Base-by-base conservation (phyloP, 2,888 invertebrate genomes). In the Nyleta sp. region DNA sequence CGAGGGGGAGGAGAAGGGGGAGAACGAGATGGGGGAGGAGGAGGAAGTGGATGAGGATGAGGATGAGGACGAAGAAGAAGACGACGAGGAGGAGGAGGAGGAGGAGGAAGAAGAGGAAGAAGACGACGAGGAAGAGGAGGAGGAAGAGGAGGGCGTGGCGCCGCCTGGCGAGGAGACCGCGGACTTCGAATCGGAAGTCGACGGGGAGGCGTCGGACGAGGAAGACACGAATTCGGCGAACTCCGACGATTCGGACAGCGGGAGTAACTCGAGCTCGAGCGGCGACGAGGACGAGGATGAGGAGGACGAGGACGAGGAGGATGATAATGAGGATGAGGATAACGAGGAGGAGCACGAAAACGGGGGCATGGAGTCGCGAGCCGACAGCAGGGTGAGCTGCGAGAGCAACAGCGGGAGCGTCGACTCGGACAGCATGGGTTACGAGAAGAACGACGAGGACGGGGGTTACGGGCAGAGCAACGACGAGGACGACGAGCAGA, bases 391-490 rank as follows among this genome's bases (percentile, higher is more conserved):
- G n/a, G 70, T 15, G 2, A 83, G 82, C 44, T 85, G 84, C 24
- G 83, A 83, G 20, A 84, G 86, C 7, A 88, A 88, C 0, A 86
- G 81, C 8, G 86, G 84, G 11, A 84, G 84, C 15, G 81, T 83
- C 1, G 84, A 86, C 3, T 77, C 84, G 10, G 80, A 83, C 6
- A 71, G 48, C 64, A 64, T 31, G 52, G 81, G 70, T 5, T 72
- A 46, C 33, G 68, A 18, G 2, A 70, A 83, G 7, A 71, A 18
- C 8, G 70, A 60, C 15, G 44, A 35, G 22, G 53, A 24, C n/a
- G 70, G 28, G 11, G 72, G 44, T 52, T 71, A 75, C 15, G 57
- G 64, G 7, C 72, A 78, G 7, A 71, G 65, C 8, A 57, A 59
- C 5, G 78, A 71, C 4, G 76, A 77, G 3, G 64, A 80, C 1